Percentiles rank a stretch among this genome's conserved stretches.
Conservation (phyloP, 2,888 invertebrate genomes). For the Baccha elongata region DNA sequence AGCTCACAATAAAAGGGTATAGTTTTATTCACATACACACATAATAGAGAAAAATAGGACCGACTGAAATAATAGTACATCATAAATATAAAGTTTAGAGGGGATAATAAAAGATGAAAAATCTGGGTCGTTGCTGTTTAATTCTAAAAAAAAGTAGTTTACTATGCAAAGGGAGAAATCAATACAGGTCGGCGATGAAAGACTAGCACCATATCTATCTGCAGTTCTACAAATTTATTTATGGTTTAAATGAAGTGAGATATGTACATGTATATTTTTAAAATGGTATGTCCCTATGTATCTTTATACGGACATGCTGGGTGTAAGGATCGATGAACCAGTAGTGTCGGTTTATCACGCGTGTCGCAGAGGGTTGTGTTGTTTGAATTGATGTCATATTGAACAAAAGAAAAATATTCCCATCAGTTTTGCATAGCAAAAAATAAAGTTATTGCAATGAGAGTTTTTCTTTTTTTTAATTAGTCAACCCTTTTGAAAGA, state of each 20-base stretch:
- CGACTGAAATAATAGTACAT: slow-evolving; percentile 34
- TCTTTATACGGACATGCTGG: background rate
- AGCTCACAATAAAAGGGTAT: slow-evolving; percentile 35
- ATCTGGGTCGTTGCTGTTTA: slow-evolving; percentile 44
- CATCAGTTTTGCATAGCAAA: background rate
- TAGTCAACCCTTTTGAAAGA: too few species aligned
- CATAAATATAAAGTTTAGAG: slow-evolving; percentile 11
- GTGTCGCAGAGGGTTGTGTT: background rate
- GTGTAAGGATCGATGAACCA: slow-evolving; percentile 2
- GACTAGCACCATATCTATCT: background rate
- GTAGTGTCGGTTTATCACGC: background rate
- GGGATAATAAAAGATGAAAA: background rate
- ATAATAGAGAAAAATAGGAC: background rate
- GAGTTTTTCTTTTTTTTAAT: background rate
- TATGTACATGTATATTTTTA: background rate
- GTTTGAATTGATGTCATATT: background rate
- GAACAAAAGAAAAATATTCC: background rate
- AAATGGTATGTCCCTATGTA: background rate
- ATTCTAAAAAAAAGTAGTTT: background rate
- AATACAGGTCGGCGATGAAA: background rate
- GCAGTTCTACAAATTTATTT: background rate
- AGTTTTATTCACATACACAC: background rate
- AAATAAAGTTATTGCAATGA: background rate
- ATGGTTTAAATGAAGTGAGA: slow-evolving; percentile 2
- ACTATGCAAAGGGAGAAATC: background rate